Evolutionary conservation across 2,888 invertebrate genomes (phyloP).

Genomic region (Leucozona laternaria): DNA sequence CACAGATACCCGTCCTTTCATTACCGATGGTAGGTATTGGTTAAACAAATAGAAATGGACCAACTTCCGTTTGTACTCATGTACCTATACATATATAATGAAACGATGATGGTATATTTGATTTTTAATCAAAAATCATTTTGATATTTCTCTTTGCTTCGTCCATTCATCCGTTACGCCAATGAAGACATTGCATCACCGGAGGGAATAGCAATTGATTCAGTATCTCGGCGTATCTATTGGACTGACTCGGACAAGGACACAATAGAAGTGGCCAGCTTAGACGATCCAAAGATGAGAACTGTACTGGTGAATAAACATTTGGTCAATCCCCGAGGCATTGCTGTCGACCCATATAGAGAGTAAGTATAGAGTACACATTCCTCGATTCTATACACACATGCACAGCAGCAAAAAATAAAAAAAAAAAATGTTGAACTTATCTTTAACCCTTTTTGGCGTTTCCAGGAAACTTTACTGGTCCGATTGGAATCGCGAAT

Average conservation of each 20-base stretch:
- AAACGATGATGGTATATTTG: conserved; percentile 35
- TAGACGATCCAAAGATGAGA: conserved; percentile 86
- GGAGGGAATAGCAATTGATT: conserved; percentile 97
- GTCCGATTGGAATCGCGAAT: conserved; percentile 97
- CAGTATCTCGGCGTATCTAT: conserved; percentile 95
- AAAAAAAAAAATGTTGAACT: background rate
- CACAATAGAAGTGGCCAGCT: conserved; percentile 94
- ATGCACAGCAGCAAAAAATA: background rate
- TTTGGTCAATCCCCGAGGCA: conserved; percentile 96
- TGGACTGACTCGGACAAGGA: conserved; percentile 97
- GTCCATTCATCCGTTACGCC: background rate
- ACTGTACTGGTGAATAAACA: conserved; percentile 87
- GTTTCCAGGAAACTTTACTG: conserved; percentile 94
- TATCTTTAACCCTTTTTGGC: background rate
- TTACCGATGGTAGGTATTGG: conserved; percentile 84
- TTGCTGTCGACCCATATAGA: conserved; percentile 93
- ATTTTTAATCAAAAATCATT: conserved; percentile 72
- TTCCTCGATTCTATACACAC: background rate
- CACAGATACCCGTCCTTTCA: conserved; percentile 87
- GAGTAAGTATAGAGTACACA: conserved; percentile 79
- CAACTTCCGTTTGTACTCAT: background rate
- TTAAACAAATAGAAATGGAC: background rate
- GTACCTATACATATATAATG: too few species aligned
- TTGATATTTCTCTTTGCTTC: conserved; percentile 49
- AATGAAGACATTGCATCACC: conserved; percentile 91